Evolutionary conservation across 64 coral and sea anemone genomes (phyloP).

Genomic region (Dendrophyllia cribrosa): DNA sequence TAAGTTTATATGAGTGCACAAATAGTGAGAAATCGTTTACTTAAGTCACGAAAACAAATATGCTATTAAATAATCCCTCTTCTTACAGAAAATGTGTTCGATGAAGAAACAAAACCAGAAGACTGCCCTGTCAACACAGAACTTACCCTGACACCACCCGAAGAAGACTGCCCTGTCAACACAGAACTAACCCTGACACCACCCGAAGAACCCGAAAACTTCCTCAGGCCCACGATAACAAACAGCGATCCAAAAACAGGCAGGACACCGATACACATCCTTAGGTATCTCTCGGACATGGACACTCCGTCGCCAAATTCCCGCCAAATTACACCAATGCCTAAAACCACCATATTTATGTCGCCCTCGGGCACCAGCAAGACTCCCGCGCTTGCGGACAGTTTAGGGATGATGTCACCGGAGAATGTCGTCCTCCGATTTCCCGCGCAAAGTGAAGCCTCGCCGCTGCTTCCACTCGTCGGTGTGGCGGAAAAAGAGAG

Average conservation of each 20-base stretch:
- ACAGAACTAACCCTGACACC: neutral
- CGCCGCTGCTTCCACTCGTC: conserved; percentile 8
- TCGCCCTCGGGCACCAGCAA: neutral
- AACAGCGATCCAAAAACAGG: neutral
- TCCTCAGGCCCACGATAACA: neutral
- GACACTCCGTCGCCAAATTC: conserved; percentile 38
- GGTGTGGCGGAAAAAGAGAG: conserved; percentile 4
- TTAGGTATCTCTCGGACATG: conserved; percentile 20
- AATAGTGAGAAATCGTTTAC: too few relatives aligned
- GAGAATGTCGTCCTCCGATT: neutral
- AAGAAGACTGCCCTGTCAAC: neutral
- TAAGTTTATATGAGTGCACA: neutral
- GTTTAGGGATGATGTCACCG: conserved; percentile 37
- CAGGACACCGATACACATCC: conserved; percentile 34
- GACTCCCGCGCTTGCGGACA: conserved; percentile 17
- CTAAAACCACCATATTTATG: conserved; percentile 37
- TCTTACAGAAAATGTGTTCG: neutral
- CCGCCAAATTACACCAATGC: conserved; percentile 38
- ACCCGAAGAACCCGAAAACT: neutral
- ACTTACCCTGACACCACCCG: neutral
- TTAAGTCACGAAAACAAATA: neutral
- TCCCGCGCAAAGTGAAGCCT: neutral
- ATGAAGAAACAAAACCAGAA: neutral
- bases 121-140: neutral
- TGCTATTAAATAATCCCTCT: neutral